Evolutionary conservation across 2,113 vertebrate species (phyloP).

Genomic region (Petrocephalus zakoni): DNA sequence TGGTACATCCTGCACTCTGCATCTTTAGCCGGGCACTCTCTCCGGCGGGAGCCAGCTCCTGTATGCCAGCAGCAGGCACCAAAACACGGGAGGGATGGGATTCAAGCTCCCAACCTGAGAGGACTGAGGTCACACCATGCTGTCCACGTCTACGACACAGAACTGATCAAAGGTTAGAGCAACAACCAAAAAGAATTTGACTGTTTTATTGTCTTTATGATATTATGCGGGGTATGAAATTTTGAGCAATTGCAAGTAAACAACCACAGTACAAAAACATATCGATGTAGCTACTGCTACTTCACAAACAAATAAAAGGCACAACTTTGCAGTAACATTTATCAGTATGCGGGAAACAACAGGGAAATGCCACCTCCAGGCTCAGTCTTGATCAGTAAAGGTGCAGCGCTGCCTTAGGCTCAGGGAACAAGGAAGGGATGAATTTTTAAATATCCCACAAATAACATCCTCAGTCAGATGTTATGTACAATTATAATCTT

Average conservation of each 20-base stretch:
- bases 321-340: neutral
- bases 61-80: too few species aligned
- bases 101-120: neutral
- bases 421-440: neutral
- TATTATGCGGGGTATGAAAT: neutral
- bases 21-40: too few species aligned
- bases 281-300: neutral
- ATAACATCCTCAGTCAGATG: neutral
- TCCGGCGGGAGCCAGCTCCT: too few species aligned
- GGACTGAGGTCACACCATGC: neutral
- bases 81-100: neutral
- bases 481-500: neutral
- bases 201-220: neutral
- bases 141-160: neutral
- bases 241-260: neutral
- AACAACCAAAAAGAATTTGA: neutral
- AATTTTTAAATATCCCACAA: neutral
- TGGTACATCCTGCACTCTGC: too few species aligned
- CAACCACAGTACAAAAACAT: neutral
- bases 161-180: neutral
- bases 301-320: neutral
- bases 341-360: neutral
- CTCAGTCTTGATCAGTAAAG: neutral
- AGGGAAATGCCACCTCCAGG: neutral
- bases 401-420: neutral